Conservation (phyloP, 1,140 invertebrate species). For the Papilio helenus region DNA sequence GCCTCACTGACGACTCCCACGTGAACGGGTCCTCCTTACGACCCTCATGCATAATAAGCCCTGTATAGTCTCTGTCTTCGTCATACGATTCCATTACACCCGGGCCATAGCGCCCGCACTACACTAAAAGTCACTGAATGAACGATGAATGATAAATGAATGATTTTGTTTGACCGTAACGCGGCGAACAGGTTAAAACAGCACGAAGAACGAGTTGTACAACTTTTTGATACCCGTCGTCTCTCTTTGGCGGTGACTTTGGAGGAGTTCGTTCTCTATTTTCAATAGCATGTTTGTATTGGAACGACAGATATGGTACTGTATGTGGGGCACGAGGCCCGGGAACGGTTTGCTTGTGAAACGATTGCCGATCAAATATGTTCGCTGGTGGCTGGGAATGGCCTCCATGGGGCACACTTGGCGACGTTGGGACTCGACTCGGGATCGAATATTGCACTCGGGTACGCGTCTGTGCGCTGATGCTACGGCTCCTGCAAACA, state of each 20-base stretch:
- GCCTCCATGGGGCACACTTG: constrained; percentile 68
- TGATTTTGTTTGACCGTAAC: constrained; percentile 33
- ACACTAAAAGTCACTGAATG: constrained; percentile 70
- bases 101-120: constrained; percentile 62
- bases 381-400: constrained; percentile 57
- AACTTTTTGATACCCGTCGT: constrained; percentile 92
- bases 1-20: constrained; percentile 72
- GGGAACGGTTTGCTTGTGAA: constrained; percentile 67
- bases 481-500: constrained; percentile 73
- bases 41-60: constrained; percentile 69
- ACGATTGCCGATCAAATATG: constrained; percentile 68
- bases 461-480: constrained; percentile 49
- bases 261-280: constrained; percentile 88
- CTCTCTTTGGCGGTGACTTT: constrained; percentile 90
- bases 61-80: constrained; percentile 59
- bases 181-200: constrained; percentile 86
- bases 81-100: constrained; percentile 71
- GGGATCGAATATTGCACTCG: constrained; percentile 44
- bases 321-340: constrained; percentile 62
- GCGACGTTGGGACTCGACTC: constrained; percentile 42
- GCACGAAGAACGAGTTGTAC: constrained; percentile 92
- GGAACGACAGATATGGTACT: constrained; percentile 68
- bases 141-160: constrained; percentile 64
- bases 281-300: constrained; percentile 84
- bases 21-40: constrained; percentile 64